Conservation (phyloP, 2,888 invertebrate species). For the Drosophila austrosaltans region DNA sequence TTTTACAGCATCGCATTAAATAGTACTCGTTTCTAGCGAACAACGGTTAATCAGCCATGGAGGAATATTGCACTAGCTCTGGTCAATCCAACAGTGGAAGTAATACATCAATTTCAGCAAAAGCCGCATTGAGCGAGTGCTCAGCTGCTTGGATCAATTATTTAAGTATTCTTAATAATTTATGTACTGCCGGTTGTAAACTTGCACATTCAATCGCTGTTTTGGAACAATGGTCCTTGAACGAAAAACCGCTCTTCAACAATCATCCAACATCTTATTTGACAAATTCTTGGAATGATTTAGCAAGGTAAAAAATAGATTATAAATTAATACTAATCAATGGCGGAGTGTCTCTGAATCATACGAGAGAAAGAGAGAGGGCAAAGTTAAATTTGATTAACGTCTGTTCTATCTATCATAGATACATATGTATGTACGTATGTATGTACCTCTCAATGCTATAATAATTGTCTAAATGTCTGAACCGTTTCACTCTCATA, state of each 20-base stretch:
- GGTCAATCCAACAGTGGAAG: slow-evolving; percentile 66
- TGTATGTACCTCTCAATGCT: no score
- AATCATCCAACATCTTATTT: slow-evolving; percentile 74
- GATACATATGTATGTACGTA: no score
- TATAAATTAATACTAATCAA: neutral
- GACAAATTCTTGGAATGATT: slow-evolving; percentile 87
- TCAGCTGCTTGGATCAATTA: slow-evolving; percentile 79
- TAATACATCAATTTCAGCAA: slow-evolving; percentile 70
- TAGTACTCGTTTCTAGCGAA: neutral
- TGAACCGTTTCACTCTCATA: slow-evolving; percentile 1
- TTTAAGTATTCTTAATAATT: slow-evolving; percentile 85
- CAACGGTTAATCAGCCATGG: slow-evolving; percentile 21
- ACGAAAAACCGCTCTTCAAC: slow-evolving; percentile 43
- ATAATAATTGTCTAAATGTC: neutral
- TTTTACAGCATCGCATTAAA: neutral
- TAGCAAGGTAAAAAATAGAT: slow-evolving; percentile 76
- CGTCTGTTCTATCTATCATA: no score
- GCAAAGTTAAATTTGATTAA: no score
- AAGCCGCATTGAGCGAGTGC: slow-evolving; percentile 76
- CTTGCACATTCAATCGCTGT: slow-evolving; percentile 86
- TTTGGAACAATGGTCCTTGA: slow-evolving; percentile 73
- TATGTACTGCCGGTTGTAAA: slow-evolving; percentile 87
- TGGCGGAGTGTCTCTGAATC: neutral
- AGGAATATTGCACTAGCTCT: slow-evolving; percentile 43
- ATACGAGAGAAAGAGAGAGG: neutral